A percentile compares a stretch with the other conserved stretches of the same genome.
Conservation (phyloP, 2,888 invertebrate genomes). For the Dusona sp. region DNA sequence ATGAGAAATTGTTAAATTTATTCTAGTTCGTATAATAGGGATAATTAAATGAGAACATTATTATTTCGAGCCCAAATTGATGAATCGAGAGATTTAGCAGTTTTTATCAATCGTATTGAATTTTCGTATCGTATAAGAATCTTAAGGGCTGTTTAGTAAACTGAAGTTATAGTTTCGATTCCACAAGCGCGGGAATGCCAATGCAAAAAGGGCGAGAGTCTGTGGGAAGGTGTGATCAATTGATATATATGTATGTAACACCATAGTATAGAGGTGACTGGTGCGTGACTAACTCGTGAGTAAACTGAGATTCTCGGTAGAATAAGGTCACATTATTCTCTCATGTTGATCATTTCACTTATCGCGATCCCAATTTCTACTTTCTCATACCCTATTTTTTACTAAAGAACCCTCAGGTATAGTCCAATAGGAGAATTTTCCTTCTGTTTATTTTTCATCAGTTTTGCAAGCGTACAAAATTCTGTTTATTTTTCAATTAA, state of each 20-base stretch:
- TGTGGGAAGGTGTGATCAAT: slow-evolving; percentile 44
- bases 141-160: not conserved
- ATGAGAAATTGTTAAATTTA: not conserved
- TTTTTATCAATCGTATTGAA: not conserved
- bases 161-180: slow-evolving; percentile 40
- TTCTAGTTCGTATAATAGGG: not conserved
- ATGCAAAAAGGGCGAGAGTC: slow-evolving; percentile 41
- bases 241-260: slow-evolving; percentile 15
- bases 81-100: not conserved
- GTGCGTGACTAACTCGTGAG: slow-evolving; percentile 77
- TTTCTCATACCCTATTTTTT: slow-evolving; percentile 8
- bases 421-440: not conserved
- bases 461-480: not conserved
- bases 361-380: slow-evolving; percentile 62
- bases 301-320: slow-evolving; percentile 70
- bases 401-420: not conserved
- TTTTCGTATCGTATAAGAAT: not conserved
- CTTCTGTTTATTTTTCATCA: slow-evolving; percentile 14
- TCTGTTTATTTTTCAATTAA: not conserved
- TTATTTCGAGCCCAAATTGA: not conserved
- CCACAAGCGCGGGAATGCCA: slow-evolving; percentile 31
- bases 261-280: slow-evolving; percentile 58
- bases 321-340: slow-evolving; percentile 75
- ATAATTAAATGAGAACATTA: not conserved
- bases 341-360: slow-evolving; percentile 66